A percentile compares a stretch with the other conserved stretches of the same genome.
Conservation (phyloP, 2,113 vertebrate genomes). For the Oreochromis spilurus region DNA sequence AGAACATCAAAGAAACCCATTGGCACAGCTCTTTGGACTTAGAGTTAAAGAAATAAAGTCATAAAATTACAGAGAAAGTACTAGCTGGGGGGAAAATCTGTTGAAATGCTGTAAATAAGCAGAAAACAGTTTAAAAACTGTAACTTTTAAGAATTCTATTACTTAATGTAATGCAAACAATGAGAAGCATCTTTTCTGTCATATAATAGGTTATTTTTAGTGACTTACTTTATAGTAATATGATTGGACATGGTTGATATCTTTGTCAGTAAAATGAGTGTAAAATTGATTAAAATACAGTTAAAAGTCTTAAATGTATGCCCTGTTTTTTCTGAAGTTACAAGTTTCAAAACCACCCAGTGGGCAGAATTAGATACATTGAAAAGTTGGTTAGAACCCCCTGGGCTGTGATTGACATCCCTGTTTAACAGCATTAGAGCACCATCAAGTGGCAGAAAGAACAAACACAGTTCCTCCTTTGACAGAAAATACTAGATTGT, state of each 20-base stretch:
- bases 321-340: not conserved
- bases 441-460: conserved; percentile 29
- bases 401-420: not conserved
- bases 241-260: not conserved
- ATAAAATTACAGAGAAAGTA: not conserved
- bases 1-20: not conserved
- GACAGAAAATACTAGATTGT: not conserved
- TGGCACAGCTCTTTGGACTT: not conserved
- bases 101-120: not conserved
- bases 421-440: not conserved
- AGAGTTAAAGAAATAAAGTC: not conserved
- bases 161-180: not conserved
- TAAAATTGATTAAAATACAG: not conserved
- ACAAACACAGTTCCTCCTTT: not conserved
- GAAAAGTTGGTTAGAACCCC: not conserved
- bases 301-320: not conserved
- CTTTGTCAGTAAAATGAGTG: not conserved
- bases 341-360: not conserved
- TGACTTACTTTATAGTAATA: not conserved
- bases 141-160: not conserved
- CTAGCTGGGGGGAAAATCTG: not conserved
- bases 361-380: not conserved
- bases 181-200: not conserved
- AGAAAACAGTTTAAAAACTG: not conserved
- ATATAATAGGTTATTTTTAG: not conserved